Evolutionary conservation across 2,113 vertebrate species (phyloP).

Genomic region (Elachura formosa): DNA sequence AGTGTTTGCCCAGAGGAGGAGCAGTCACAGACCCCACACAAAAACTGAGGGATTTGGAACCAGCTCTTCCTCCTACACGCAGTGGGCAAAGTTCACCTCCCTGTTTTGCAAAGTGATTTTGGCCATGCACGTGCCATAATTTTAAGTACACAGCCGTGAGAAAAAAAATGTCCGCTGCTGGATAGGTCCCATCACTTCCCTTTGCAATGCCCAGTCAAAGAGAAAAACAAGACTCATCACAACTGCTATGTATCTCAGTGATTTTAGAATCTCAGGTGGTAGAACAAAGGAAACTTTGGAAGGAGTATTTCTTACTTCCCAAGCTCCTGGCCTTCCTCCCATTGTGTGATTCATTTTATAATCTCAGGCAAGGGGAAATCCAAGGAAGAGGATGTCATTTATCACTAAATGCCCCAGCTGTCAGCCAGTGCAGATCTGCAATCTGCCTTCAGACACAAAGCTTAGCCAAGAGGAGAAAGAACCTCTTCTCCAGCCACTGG

Average conservation of each 20-base stretch:
- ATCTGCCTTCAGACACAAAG: neutral
- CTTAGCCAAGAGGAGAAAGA: neutral
- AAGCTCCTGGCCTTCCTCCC: neutral
- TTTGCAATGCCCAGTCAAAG: neutral
- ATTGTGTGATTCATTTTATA: neutral
- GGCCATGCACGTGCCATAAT: rapidly evolving
- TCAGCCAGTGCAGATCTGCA: neutral
- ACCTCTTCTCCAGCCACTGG: neutral
- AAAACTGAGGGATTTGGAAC: neutral
- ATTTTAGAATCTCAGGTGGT: neutral
- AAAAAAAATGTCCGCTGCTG: neutral
- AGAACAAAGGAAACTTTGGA: neutral
- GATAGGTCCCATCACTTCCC: neutral
- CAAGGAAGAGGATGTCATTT: neutral
- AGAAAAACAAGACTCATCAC: neutral
- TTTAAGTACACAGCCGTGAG: neutral
- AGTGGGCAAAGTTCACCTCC: neutral
- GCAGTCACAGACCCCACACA: neutral
- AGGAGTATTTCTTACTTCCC: neutral
- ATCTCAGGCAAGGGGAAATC: neutral
- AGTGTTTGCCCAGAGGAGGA: neutral
- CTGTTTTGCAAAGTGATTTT: neutral
- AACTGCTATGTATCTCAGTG: neutral
- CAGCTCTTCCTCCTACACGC: neutral
- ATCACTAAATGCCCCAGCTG: neutral